Evolutionary conservation across 92 coral and sea anemone species (phyloP).

Genomic region (Porites divaricata): DNA sequence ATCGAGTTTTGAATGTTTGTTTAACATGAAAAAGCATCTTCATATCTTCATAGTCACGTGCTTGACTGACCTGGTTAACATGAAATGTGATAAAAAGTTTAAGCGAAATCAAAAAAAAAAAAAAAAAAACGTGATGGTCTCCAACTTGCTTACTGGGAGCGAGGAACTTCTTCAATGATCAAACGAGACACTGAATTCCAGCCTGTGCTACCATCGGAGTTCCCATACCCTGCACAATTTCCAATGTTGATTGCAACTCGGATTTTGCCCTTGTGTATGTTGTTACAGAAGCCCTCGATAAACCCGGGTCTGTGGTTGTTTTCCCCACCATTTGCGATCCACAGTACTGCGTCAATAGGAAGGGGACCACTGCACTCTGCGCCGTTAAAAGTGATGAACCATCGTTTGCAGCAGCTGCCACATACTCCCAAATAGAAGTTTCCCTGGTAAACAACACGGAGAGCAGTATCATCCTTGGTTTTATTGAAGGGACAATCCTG

Average conservation of each 20-base stretch:
- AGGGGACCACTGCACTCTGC: conserved; percentile 45
- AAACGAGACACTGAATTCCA: conserved; percentile 58
- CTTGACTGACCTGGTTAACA: no score
- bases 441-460: conserved; percentile 48
- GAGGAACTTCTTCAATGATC: conserved; percentile 49
- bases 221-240: conserved; percentile 22
- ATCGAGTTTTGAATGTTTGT: no score
- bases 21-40: no score
- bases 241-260: conserved; percentile 51
- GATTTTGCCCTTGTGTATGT: conserved; percentile 38
- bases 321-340: no score
- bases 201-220: conserved; percentile 23
- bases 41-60: no score
- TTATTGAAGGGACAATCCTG: conserved; percentile 32
- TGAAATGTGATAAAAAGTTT: no score
- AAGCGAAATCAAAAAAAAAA: no score
- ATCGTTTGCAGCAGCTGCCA: conserved; percentile 35
- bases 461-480: conserved; percentile 8
- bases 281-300: conserved; percentile 48
- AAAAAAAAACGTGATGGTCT: not conserved
- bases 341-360: conserved; percentile 26
- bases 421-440: not conserved
- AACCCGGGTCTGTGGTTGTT: conserved; percentile 20
- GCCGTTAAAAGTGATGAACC: conserved; percentile 59
- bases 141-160: not conserved